phyloP scores from a whole-genome alignment of 2,888 invertebrate genomes.

The Lasioglossum vierecki region DNA sequence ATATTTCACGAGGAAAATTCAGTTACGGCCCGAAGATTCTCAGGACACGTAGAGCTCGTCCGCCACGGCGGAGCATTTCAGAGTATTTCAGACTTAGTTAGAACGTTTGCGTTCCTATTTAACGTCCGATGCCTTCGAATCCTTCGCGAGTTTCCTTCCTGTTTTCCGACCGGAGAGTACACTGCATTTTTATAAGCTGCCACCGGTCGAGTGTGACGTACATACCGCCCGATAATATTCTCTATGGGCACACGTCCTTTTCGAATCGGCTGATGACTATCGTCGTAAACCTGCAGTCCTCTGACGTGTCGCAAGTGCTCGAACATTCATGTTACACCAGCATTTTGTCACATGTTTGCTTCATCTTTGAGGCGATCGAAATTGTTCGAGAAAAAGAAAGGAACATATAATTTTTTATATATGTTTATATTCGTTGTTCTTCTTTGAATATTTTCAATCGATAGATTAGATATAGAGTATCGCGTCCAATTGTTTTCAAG shows the following conservation, averaged over 20 bases:
- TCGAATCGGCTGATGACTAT: background rate
- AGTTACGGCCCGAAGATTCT: slow-evolving; percentile 81
- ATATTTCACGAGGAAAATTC: slow-evolving; percentile 82
- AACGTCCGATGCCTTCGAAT: slow-evolving; percentile 70
- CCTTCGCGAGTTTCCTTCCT: slow-evolving; percentile 50
- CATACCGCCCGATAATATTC: slow-evolving; percentile 3
- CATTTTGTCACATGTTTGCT: background rate
- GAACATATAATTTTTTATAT: background rate
- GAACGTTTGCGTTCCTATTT: slow-evolving; percentile 81
- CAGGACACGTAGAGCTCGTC: slow-evolving; percentile 79
- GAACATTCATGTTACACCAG: background rate
- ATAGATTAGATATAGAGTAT: background rate
- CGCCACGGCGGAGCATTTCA: slow-evolving; percentile 67
- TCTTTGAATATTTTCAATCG: background rate
- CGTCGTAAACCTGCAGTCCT: background rate
- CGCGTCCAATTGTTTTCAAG: background rate
- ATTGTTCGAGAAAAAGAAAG: background rate
- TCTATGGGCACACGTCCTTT: background rate
- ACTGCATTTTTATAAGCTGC: slow-evolving; percentile 62
- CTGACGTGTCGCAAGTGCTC: background rate
- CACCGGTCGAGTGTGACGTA: slow-evolving; percentile 13
- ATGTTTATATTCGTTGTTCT: background rate
- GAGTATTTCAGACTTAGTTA: slow-evolving; percentile 81
- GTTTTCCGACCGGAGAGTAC: slow-evolving; percentile 47
- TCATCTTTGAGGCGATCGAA: background rate